Percentiles rank a stretch among this genome's conserved stretches.
phyloP scores from a whole-genome alignment of 2,888 invertebrate genomes.

The Tinea pellionella region DNA sequence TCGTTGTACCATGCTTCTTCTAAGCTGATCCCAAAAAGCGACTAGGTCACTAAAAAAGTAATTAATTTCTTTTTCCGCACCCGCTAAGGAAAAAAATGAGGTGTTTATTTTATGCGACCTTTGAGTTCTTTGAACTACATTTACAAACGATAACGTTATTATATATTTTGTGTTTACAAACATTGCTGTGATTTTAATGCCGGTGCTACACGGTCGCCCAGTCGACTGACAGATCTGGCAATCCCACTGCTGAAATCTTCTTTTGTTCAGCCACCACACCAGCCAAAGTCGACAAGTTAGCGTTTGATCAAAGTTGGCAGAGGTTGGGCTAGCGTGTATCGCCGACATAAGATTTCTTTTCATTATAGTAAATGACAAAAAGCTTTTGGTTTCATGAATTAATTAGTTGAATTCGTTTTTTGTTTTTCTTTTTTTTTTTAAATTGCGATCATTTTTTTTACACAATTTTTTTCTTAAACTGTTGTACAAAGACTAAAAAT shows the following conservation, averaged over 20 bases:
- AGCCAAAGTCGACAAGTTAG: too few relatives aligned
- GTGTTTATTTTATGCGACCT: constrained; percentile 1
- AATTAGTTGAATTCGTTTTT: background rate
- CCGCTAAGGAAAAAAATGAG: background rate
- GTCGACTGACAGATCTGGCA: too few relatives aligned
- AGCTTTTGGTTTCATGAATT: background rate
- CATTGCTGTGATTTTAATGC: background rate
- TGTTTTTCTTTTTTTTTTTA: background rate
- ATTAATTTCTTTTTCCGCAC: background rate
- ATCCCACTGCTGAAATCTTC: too few relatives aligned
- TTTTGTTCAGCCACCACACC: too few relatives aligned
- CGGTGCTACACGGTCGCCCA: too few relatives aligned
- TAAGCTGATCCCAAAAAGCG: too few relatives aligned
- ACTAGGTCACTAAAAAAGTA: background rate
- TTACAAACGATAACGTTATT: background rate
- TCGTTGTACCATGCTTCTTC: too few relatives aligned
- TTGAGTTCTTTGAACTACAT: background rate
- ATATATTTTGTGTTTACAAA: background rate
- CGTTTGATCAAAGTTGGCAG: too few relatives aligned
- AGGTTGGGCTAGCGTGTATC: too few relatives aligned
- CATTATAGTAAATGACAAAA: background rate
- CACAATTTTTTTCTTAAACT: too few relatives aligned
- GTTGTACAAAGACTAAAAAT: too few relatives aligned
- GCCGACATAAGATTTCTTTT: background rate
- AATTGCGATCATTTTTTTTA: too few relatives aligned